Conservation (phyloP, 2,113 vertebrate species). For the Herpetotheres cachinnans region DNA sequence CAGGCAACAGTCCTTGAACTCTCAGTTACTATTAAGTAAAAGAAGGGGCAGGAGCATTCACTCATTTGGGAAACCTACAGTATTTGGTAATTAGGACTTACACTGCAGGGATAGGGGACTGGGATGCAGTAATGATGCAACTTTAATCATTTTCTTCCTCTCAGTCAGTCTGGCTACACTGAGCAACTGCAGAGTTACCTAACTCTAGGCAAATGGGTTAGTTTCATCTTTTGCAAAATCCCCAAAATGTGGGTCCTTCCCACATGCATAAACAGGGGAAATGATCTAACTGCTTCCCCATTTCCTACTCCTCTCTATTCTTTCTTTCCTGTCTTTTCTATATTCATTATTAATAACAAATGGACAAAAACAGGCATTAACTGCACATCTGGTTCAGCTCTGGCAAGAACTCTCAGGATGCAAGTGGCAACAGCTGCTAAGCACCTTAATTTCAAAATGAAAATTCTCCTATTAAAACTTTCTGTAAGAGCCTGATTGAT, state of each 20-base stretch:
- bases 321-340: background rate
- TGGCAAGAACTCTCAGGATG: background rate
- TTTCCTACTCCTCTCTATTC: background rate
- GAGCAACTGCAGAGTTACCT: background rate
- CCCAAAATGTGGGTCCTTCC: background rate
- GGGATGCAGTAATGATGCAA: background rate
- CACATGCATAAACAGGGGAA: background rate
- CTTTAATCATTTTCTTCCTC: background rate
- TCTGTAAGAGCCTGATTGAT: background rate
- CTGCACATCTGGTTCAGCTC: slow-evolving; percentile 19
- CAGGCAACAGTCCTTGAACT: background rate
- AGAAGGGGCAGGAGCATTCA: background rate
- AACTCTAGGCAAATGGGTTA: background rate
- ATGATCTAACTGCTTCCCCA: background rate
- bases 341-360: background rate
- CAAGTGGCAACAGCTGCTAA: background rate
- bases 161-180: background rate
- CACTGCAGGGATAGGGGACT: background rate
- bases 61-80: background rate
- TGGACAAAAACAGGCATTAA: background rate
- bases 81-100: background rate
- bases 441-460: background rate
- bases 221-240: background rate
- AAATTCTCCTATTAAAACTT: background rate
- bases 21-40: background rate